Evolutionary conservation across 2,888 invertebrate species (phyloP).

Genomic region (Protonemura montana): DNA sequence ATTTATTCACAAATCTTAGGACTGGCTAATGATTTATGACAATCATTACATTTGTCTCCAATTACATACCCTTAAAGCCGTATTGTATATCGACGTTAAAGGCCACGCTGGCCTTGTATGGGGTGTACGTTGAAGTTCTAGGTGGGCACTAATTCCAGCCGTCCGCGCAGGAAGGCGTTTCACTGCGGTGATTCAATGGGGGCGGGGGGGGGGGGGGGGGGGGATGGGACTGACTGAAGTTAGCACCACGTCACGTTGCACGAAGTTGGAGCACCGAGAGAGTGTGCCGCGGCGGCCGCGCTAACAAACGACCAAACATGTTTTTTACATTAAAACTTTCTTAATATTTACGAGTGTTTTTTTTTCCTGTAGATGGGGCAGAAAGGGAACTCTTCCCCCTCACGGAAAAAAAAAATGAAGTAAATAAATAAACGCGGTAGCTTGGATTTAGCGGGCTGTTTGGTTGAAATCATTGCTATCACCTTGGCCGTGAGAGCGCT

Average conservation of each 20-base stretch:
- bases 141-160: too few relatives aligned
- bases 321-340: conserved; percentile 12
- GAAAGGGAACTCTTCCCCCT: background rate
- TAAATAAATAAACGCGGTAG: background rate
- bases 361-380: background rate
- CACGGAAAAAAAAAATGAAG: background rate
- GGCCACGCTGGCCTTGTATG: too few relatives aligned
- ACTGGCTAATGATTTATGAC: too few relatives aligned
- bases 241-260: background rate
- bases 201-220: background rate
- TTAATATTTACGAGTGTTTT: conserved; percentile 12
- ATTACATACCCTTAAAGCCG: too few relatives aligned
- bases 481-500: background rate
- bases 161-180: background rate
- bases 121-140: too few relatives aligned
- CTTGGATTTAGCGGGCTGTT: background rate
- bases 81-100: too few relatives aligned
- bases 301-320: background rate
- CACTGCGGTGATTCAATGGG: background rate
- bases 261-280: background rate
- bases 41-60: too few relatives aligned
- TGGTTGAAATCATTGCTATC: background rate
- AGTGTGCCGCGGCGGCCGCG: background rate
- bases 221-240: background rate
- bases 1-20: too few relatives aligned